Base-by-base conservation (phyloP, 2,888 invertebrate genomes). In the Chydorus sphaericus region DNA sequence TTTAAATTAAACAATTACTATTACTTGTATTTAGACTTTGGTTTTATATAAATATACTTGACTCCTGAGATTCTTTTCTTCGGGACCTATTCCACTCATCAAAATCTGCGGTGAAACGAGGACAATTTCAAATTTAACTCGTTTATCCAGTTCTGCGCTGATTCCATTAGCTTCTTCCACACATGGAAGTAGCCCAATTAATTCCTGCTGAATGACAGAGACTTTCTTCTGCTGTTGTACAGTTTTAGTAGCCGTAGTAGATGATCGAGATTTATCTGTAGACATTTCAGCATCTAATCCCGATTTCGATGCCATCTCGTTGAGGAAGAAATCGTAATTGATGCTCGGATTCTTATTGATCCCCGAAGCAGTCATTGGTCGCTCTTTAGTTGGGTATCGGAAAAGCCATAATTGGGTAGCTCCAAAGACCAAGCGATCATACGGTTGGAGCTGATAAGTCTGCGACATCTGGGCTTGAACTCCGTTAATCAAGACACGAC, bases 111-210 rank as follows among this genome's bases (percentile, higher is more conserved):
- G 72, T 10, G 75, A 69, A 48, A 75, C 71, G 33, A 77, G 65
- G 56, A 74, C 65, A 28, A 75, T 68, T 61, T 76, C 76, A 65
- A 76, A 77, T 60, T 70, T 70, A 18, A 70, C 70, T 59, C 68
- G 67, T 62, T 73, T 72, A 61, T 73, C 71, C 54, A 77, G 64
- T 58, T 75, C 76, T 58, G 73, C 71, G 50, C 72, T 71, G 64
- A 77, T 76, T 49, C 71, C 69, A 64, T 77, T 77, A 6, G 76
- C 76, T 61, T 76, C 70, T 57, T 75, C 72, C 4, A 76, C 70
- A 16, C 69, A 68, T 3, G 76, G 76, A 63, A 76, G 64, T 54
- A 74, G 65, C 59, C 74, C 74, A 30, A 75, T 62, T 50, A 77
- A 72, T 73, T 69, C n/a, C 26, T 44, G 16, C 8, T 20, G 26